These are phyloP conservation scores for Ephydatia muelleri DNA, from an alignment of 37 sponge, comb jelly and placozoan species.

Conservation along the genomic window DNA sequence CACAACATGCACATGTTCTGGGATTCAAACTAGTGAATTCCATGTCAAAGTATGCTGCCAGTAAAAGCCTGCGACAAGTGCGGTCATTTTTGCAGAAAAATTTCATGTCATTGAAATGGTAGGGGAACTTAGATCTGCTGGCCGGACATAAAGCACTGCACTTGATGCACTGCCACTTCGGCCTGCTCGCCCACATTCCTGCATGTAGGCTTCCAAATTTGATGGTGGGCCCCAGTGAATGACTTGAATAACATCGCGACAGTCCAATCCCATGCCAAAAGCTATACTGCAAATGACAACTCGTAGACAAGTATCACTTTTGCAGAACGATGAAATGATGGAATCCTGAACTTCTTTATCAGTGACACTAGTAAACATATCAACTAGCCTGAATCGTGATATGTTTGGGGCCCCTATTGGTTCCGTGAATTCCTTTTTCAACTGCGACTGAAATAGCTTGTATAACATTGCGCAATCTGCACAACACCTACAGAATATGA, in stretches of 20 bases:
- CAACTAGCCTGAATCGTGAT: slow-evolving; percentile 23
- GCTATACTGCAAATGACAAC: slow-evolving; percentile 9
- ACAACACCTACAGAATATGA: neutral
- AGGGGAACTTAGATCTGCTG: neutral
- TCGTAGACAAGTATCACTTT: neutral
- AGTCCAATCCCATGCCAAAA: slow-evolving; percentile 23
- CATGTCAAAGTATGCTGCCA: neutral
- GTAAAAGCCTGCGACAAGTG: slow-evolving; percentile 11
- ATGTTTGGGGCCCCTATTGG: slow-evolving; percentile 28
- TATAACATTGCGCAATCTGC: neutral
- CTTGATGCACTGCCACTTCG: neutral
- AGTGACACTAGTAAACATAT: slow-evolving; percentile 39
- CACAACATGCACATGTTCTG: slow-evolving; percentile 6
- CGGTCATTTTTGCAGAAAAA: neutral
- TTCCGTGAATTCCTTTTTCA: slow-evolving; percentile 2
- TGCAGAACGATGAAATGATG: neutral
- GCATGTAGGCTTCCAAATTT: slow-evolving; percentile 8
- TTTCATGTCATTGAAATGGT: neutral
- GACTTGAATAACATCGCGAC: neutral
- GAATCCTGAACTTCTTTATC: neutral
- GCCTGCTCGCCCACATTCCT: slow-evolving; percentile 25
- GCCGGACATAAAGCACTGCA: neutral
- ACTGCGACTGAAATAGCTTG: neutral
- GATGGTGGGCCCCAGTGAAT: slow-evolving; percentile 10
- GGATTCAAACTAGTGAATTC: neutral